Evolutionary conservation across 2,113 vertebrate genomes (phyloP), one percentile per base, ranked within the genome.

Genomic region (Sinocyclocheilus rhinocerous): DNA sequence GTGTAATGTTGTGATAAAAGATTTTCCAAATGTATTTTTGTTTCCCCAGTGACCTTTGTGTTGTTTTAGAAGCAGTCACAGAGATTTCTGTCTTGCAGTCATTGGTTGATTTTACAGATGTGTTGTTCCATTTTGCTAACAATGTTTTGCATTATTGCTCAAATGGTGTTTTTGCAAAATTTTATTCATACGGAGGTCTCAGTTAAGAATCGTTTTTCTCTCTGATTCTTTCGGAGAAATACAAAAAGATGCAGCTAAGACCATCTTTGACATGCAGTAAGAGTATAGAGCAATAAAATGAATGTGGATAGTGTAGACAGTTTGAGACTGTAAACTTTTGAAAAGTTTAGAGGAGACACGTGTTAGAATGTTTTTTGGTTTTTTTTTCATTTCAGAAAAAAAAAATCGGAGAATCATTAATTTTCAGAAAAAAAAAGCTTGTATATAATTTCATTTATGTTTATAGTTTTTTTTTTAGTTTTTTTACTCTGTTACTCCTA

Each of bases 1-100:
- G 36, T 70, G 45, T 75, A 42, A 42, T 85, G 73, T 84, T 82
- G 76, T 84, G 84, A n/a, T 81, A 12, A 70, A 73, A 1, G 5
- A 12, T 22, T 42, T 24, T 75, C 18, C 16, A 24, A 12, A 48
- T 61, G 36, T 50, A 1, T 45, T 42, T 61, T n/a, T 33, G 33
- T 59, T n/a, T 72, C 42, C 69, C 42, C 12, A 10, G 15, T 63
- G 55, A 24, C 39, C 10, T 81, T 39, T 63, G 20, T 24, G 12
- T 48, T 65, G 36, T 73, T 13, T n/a, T n/a, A 42, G 39, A 73
- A 73, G 36, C 10, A 42, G 20, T 77, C 15, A 29, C 76, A 33
- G 76, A 12, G 42, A 45, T 10, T 12, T 77, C 3, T 55, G 48
- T 20, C n/a, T 76, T 76, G 42, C 50, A 55, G 18, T 29, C 26